Evolutionary conservation across 2,888 invertebrate species (phyloP), one percentile per base, ranked within the genome.

Genomic region (Caenorhabditis sulstoni): DNA sequence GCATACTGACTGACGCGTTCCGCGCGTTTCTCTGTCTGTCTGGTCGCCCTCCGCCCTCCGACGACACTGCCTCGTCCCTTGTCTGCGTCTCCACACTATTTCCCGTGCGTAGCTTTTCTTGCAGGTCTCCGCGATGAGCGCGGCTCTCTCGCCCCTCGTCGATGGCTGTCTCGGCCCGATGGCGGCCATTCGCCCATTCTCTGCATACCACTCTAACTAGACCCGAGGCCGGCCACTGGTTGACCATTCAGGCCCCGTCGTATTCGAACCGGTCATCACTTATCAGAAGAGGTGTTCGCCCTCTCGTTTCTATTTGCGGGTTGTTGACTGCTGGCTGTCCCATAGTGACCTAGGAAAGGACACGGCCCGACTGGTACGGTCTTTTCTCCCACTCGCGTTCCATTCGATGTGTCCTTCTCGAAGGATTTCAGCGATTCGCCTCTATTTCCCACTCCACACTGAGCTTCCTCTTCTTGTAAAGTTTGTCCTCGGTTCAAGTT

Each of bases 401-500:
- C 29, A 3, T 3, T 29, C 7, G 29, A 7, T 5, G 29, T 3
- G 4, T 29, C 29, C 29, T 29, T 7, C 7, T 29, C 29, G 29
- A 3, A 3, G 29, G 29, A 29, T 29, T 29, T 7, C 29, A 29
- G 29, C 29, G 7, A 5, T 29, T 7, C 29, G 29, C 29, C 7
- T 29, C 29, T 29, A 3, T 3, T 29, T 29, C 29, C 29, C 29
- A 29, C 29, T 41, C 14, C 41, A 41, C 37, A 37, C 37, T 11
- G 41, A 9, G 47, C 11, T 22, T 23, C 50, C 39, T 23, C 57
- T 41, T 41, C 35, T 64, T 47, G 57, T 47, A 50, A 55, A 73
- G 64, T 73, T 73, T 73, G 73, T 44, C 50, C 73, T 73, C 64
- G 73, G 73, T 73, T 73, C 73, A 73, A 73, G 73, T 73, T 73